Base-by-base conservation (phyloP, 2,797 vertebrate species). In the Poecile montanus region DNA sequence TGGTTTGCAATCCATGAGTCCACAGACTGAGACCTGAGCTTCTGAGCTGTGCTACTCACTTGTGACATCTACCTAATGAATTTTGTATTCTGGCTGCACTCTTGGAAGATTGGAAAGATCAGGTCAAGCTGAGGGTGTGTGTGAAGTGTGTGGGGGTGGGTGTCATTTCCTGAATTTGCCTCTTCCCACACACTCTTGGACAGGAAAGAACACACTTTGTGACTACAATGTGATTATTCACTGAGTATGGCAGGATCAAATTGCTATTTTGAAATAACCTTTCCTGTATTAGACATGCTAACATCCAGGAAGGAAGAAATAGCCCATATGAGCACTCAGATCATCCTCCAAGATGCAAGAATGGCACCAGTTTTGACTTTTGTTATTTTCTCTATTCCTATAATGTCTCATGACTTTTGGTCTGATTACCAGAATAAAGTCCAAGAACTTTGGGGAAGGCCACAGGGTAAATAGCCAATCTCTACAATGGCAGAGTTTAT, bases 221-320 rank as follows among this genome's bases (percentile, higher is more conserved):
- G 72, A 88, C 62, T 93, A 66, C 36, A 73, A 13, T 7, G 17
- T 20, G 73, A 86, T 93, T 93, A 85, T 81, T 91, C 65, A 84
- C 53, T 77, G 36, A 53, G 29, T 2, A 1, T 22, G 48, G 15
- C 29, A 67, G 57, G 74, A 86, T 95, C 68, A 88, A 85, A 72
- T 44, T 82, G 27, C 60, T 91, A 23, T 56, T 95, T 95, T 92
- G 85, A 74, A 95, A 87, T 50, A 91, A 62, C 15, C 13, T 85
- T 88, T 89, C 48, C 74, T n/a, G 14, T 66, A 61, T 81, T 78
- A 86, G n/a, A 50, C 42, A 36, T 38, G 58, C 42, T 88, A 85
- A 65, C 36, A 40, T 23, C 11, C 54, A 74, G 40, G 56, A 91
- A 88, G 65, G 57, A 93, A 94, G 56, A 47, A 95, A 83, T 36